Conservation (phyloP, 2,797 vertebrate genomes). For the Cuculus canorus region DNA sequence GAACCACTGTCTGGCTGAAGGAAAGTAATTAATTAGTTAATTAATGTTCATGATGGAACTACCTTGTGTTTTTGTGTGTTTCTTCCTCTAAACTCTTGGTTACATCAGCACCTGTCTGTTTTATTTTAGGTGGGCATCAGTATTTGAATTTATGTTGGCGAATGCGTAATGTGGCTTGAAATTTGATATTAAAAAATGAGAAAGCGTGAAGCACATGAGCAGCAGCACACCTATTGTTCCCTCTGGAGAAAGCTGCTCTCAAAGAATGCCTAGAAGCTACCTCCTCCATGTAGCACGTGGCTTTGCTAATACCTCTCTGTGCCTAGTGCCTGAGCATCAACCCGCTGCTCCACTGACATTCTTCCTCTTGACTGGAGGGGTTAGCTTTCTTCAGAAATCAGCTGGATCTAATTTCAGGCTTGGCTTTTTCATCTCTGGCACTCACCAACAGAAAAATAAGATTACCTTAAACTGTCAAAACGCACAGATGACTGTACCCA, state of each 20-base stretch:
- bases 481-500: not conserved
- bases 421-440: not conserved
- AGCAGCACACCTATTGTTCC: rapidly evolving
- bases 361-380: not conserved
- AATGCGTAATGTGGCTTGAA: not conserved
- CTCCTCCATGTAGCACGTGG: not conserved
- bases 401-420: not conserved
- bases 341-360: not conserved
- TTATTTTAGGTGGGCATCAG: not conserved
- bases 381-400: not conserved
- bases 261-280: not conserved
- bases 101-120: not conserved
- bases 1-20: not conserved
- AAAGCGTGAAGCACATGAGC: not conserved
- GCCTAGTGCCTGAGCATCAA: not conserved
- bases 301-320: not conserved
- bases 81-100: not conserved
- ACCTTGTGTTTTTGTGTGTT: not conserved
- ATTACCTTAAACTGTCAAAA: not conserved
- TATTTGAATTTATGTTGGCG: not conserved
- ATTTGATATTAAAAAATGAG: not conserved
- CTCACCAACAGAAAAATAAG: not conserved
- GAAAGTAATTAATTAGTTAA: not conserved
- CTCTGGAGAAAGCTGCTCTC: not conserved
- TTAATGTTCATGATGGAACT: not conserved